These are phyloP conservation scores for Cryptophagus acutangulus DNA, from an alignment of 2,888 invertebrate genomes.

Conservation along the genomic window DNA sequence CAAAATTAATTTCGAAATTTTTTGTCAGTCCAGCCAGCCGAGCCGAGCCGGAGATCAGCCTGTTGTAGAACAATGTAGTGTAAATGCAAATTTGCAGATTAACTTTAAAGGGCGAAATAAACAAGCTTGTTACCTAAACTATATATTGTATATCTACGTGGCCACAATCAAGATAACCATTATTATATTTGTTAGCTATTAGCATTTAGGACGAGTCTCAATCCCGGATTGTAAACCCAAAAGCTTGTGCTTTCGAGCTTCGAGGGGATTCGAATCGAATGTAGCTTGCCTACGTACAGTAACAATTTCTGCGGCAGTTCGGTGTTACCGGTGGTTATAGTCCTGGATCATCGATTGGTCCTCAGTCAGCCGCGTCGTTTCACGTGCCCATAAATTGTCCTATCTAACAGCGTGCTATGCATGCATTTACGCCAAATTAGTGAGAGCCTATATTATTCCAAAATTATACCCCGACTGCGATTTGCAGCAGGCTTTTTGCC, in stretches of 20 bases:
- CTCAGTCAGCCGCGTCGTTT: conserved; percentile 28
- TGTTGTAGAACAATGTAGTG: no score
- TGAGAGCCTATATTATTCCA: conserved; percentile 35
- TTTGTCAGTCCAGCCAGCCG: no score
- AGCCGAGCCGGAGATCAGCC: no score
- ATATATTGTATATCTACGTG: conserved; percentile 7
- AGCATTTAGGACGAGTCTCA: conserved; percentile 7
- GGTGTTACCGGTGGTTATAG: conserved; percentile 13
- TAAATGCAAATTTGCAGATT: no score
- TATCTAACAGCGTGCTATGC: conserved; percentile 34
- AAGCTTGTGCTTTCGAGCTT: conserved; percentile 1
- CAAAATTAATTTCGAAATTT: no score
- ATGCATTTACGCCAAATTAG: conserved; percentile 39
- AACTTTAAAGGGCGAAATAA: no score
- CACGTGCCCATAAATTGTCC: conserved; percentile 38
- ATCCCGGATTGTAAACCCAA: not conserved
- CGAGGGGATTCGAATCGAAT: not conserved
- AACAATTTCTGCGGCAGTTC: conserved; percentile 1
- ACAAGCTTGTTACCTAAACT: no score
- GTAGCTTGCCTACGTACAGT: not conserved
- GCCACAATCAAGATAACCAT: conserved; percentile 7
- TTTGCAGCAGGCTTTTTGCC: no score
- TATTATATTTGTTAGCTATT: conserved; percentile 8
- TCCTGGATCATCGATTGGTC: conserved; percentile 34
- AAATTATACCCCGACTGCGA: no score